Conservation (phyloP, 1,140 invertebrate species). For the Apis laboriosa region DNA sequence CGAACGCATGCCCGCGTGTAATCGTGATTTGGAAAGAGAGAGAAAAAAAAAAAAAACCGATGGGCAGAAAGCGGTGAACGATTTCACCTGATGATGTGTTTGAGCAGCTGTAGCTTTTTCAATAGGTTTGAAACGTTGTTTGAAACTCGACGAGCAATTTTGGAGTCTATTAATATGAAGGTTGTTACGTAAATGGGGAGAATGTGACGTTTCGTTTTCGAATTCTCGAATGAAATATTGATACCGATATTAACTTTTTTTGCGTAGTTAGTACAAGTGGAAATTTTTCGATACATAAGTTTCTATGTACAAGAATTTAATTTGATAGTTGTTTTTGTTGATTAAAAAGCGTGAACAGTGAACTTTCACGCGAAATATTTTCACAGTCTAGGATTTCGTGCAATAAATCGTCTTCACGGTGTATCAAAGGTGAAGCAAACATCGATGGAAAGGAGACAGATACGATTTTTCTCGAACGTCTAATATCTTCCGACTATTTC, state of each 20-base stretch:
- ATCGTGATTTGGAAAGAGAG: background rate
- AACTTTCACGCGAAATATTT: slow-evolving; percentile 13
- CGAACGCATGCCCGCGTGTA: slow-evolving; percentile 10
- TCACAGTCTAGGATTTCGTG: background rate
- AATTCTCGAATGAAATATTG: background rate
- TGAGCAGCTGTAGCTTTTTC: slow-evolving; percentile 62
- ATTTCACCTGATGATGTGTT: slow-evolving; percentile 62
- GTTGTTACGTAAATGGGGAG: background rate
- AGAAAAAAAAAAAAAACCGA: too few relatives aligned
- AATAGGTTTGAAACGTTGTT: slow-evolving; percentile 45
- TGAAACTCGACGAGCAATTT: slow-evolving; percentile 49
- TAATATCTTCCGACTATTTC: background rate
- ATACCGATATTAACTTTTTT: background rate
- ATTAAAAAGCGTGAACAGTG: slow-evolving; percentile 14
- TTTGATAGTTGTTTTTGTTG: background rate
- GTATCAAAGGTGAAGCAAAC: background rate
- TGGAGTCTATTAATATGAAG: slow-evolving; percentile 51
- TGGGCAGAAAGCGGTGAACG: slow-evolving; percentile 5
- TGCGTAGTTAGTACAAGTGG: background rate
- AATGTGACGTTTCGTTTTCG: background rate
- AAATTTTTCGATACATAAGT: background rate
- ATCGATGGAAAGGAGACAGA: background rate
- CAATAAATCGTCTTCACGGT: background rate
- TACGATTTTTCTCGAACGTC: background rate
- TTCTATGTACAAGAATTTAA: background rate